phyloP scores from a whole-genome alignment of 2,888 invertebrate genomes.

The Apotomis turbidana region DNA sequence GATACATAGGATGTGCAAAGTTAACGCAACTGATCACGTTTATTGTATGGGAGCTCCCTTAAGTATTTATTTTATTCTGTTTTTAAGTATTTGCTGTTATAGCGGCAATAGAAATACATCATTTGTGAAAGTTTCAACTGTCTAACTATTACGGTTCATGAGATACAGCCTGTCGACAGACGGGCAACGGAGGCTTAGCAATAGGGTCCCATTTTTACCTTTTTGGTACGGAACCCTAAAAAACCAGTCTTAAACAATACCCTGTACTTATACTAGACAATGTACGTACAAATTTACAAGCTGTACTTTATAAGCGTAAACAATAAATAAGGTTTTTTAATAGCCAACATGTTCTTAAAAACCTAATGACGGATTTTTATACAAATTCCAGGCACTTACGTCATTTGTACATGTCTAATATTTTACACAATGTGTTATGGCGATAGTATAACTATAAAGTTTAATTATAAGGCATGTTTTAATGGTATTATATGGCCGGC shows the following conservation, averaged over 20 bases:
- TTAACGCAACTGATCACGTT: no score
- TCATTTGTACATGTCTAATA: not conserved
- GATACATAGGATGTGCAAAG: no score
- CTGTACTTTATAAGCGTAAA: conserved; percentile 26
- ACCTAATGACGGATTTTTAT: not conserved
- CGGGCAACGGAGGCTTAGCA: no score
- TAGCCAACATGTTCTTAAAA: not conserved
- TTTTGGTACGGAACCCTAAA: not conserved
- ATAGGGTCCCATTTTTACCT: no score
- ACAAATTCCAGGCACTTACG: not conserved
- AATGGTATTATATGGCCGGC: not conserved
- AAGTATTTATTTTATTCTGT: no score
- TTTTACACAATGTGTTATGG: not conserved
- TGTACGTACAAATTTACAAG: conserved; percentile 30
- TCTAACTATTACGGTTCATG: no score
- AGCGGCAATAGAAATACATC: no score
- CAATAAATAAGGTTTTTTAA: conserved; percentile 10
- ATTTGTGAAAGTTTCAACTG: no score
- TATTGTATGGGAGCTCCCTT: no score
- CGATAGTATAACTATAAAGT: conserved; percentile 18
- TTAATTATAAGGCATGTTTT: conserved; percentile 3
- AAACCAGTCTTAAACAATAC: conserved; percentile 5
- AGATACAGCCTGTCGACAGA: no score
- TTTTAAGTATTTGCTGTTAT: no score
- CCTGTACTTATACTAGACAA: conserved; percentile 13